Evolutionary conservation across 2,797 vertebrate species (phyloP).

Genomic region (Urophycis tenuis): DNA sequence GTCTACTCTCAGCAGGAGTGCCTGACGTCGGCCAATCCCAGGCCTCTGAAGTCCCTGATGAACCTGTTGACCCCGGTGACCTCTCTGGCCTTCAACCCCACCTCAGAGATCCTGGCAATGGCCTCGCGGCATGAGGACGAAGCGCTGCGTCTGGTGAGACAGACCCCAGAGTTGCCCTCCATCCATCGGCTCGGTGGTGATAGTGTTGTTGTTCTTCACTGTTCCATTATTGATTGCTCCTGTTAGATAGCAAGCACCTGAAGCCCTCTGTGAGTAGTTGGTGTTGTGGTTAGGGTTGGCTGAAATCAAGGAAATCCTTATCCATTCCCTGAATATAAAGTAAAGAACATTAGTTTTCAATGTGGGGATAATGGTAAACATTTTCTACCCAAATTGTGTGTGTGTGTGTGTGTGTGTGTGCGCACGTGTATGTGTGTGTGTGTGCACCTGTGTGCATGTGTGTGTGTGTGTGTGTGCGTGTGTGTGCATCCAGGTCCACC

Average conservation of each 20-base stretch:
- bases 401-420: too few species aligned
- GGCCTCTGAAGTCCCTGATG: conserved; percentile 83
- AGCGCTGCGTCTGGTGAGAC: conserved; percentile 80
- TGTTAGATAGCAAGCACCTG: background rate
- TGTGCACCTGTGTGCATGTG: background rate
- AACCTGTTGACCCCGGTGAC: conserved; percentile 84
- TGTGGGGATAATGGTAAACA: too few species aligned
- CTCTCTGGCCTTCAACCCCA: conserved; percentile 79
- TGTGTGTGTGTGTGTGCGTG: background rate
- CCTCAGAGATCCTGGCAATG: conserved; percentile 84
- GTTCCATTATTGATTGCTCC: background rate
- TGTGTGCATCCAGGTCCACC: conserved; percentile 74
- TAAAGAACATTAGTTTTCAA: too few species aligned
- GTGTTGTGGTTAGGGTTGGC: background rate
- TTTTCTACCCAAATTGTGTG: too few species aligned
- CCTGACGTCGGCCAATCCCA: conserved; percentile 72
- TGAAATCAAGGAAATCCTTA: background rate
- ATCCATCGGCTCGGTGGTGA: background rate
- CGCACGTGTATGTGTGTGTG: too few species aligned
- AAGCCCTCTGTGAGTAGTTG: background rate
- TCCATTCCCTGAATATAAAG: background rate
- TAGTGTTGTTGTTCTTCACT: background rate
- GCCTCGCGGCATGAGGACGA: conserved; percentile 78
- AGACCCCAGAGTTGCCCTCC: background rate
- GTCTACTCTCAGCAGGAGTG: conserved; percentile 82